Conservation (phyloP, 2,797 vertebrate genomes). For the Melanotaenia parkinsoni region DNA sequence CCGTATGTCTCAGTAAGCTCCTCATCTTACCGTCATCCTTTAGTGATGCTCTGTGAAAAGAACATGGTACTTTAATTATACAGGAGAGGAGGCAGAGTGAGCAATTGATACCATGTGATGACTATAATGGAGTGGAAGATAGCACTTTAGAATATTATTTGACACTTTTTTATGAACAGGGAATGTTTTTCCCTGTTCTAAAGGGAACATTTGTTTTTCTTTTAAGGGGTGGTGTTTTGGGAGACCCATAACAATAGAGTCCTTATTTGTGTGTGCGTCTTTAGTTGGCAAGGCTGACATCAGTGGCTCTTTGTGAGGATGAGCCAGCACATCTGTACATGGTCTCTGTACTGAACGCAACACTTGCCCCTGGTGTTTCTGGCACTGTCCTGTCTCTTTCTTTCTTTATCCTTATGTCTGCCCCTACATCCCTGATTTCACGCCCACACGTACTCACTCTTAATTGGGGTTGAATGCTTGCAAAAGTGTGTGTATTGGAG, state of each 20-base stretch:
- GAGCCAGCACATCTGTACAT: conserved; percentile 77
- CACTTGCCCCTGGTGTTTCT: conserved; percentile 77
- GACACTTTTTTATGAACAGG: conserved; percentile 42
- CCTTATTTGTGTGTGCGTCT: conserved; percentile 66
- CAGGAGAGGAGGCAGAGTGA: conserved; percentile 42
- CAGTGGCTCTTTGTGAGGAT: conserved; percentile 74
- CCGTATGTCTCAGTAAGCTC: conserved; percentile 43
- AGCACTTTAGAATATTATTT: conserved; percentile 61
- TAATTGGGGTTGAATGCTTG: conserved; percentile 75
- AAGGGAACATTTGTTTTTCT: conserved; percentile 17
- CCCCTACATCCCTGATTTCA: conserved; percentile 56
- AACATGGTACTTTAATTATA: conserved; percentile 63
- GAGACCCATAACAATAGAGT: conserved; percentile 67
- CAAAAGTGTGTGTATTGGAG: conserved; percentile 61
- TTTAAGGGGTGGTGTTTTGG: conserved; percentile 27
- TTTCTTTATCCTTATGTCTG: conserved; percentile 35
- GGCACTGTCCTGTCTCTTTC: conserved; percentile 58
- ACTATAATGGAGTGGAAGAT: conserved; percentile 65
- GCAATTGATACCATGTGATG: conserved; percentile 65
- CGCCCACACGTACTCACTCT: conserved; percentile 51
- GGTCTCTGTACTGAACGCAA: conserved; percentile 60
- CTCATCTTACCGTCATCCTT: conserved; percentile 52
- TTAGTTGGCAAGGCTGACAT: conserved; percentile 70
- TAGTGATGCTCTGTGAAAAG: conserved; percentile 46
- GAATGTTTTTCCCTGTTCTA: conserved; percentile 35